Evolutionary conservation across 2,797 vertebrate genomes (phyloP), one percentile per base, ranked within the genome.

Genomic region (Chaunax sp.): DNA sequence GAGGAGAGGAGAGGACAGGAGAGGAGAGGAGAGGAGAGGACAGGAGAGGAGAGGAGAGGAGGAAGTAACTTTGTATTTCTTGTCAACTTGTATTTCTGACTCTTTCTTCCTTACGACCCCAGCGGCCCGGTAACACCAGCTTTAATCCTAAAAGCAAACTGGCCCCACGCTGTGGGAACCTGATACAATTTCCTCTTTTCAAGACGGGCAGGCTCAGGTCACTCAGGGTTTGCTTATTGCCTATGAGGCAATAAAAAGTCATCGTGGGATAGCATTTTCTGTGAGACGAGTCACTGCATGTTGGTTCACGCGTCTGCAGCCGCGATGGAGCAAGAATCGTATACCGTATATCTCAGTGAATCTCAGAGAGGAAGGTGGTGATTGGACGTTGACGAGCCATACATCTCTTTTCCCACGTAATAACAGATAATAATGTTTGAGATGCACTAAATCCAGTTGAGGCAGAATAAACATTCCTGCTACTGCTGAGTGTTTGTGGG

Each of bases 151-250:
- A 93, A 95, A 92, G 89, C 92, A 91, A 69, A 84, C 91, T 86
- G 78, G 73, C 87, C 82, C 90, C 94, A 92, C 41, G 80, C 90
- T 93, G 94, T 96, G 96, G 94, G 96, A 98, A 97, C 95, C 92
- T 75, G 82, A 92, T 64, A 92, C 90, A 90, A 91, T 95, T 97
- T 96, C 93, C 95, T 85, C 91, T 95, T 94, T 94, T 85, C 35
- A 20, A 75, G 58, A 74, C 66, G 78, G 83, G 77, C 46, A 76
- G 75, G 85, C 75, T 69, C 73, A 52, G 92, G 91, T 89, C 88
- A 90, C 92, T 89, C 89, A 2, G 59, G 63, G 72, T 92, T 92
- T 89, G 87, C 94, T 96, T 94, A 96, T 95, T 93, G 94, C 92
- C 81, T 83, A 77, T 81, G 80, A 81, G 91, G 94, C 92, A 94